Evolutionary conservation across 2,113 vertebrate genomes (phyloP), one percentile per base, ranked within the genome.

Genomic region (Nesospiza acunhae): DNA sequence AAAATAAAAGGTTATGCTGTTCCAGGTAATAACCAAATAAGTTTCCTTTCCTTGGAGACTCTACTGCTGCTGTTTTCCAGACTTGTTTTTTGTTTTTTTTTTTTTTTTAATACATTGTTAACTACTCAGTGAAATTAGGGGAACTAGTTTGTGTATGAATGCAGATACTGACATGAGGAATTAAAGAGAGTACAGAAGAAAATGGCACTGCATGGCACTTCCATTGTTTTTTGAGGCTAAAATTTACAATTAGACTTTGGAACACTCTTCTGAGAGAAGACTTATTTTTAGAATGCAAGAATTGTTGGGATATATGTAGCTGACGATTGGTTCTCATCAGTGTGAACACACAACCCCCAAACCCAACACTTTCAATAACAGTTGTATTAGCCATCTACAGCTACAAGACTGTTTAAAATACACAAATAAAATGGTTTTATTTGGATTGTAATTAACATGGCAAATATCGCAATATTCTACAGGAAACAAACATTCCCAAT

Each of bases 371-470:
- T 97, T 52, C 87, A 94, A 81, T 94, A 95, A 91, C 67, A 56
- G 67, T 88, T 86, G 82, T 93, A 91, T 96, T 94, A 96, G 93
- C 91, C 88, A 94, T 94, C 87, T 89, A 89, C 64, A 90, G 75
- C 63, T 94, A 94, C 44, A 93, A 70, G 24, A 44, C 59, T 93
- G 66, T 70, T 97, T 94, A 95, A 95, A 90, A 96, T 63, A 94
- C 75, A 90, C 70, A 95, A 93, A 95, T 85, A 95, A 95, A 95
- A 95, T 95, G 68, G 62, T 35, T 95, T 96, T 95, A 97, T 96
- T 97, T 95, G 41, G 67, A 95, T 97, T 98, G 96, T 96, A 97
- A 97, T 97, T 97, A 97, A 96, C 91, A 79, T 87, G 68, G 96
- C 81, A 97, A 97, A 95, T 87, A 97, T 90, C 33, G 9, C 80